Conservation (phyloP, 2,113 vertebrate species). For the Tachysurus fulvidraco region DNA sequence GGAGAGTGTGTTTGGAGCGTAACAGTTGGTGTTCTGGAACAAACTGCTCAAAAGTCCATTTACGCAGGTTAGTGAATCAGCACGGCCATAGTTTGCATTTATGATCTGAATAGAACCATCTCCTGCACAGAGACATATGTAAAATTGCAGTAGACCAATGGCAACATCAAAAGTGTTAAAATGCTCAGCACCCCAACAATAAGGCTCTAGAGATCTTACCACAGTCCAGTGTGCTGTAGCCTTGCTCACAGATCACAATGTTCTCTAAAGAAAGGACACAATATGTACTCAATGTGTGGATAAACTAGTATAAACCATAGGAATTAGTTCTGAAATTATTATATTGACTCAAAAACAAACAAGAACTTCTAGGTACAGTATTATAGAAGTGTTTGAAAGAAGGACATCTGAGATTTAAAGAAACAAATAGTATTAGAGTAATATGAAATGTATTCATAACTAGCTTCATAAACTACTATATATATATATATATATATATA, state of each 20-base stretch:
- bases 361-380: too few species aligned
- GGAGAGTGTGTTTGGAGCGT: neutral
- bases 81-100: conserved; percentile 39
- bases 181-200: neutral
- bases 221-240: conserved; percentile 16
- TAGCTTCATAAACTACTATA: too few species aligned
- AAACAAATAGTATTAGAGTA: neutral
- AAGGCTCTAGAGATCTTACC: conserved; percentile 10
- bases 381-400: too few species aligned
- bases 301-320: too few species aligned
- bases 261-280: neutral
- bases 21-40: conserved; percentile 12
- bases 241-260: conserved; percentile 13
- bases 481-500: too few species aligned
- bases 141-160: neutral
- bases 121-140: conserved; percentile 5
- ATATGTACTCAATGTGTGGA: neutral
- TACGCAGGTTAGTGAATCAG: conserved; percentile 23
- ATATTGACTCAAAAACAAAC: too few species aligned
- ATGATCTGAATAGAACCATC: conserved; percentile 10
- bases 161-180: too few species aligned
- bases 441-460: too few species aligned
- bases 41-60: neutral
- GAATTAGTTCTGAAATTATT: too few species aligned
- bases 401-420: neutral